phyloP scores from a whole-genome alignment of 2,888 invertebrate species.

The Rhopalosiphum nymphaeae region DNA sequence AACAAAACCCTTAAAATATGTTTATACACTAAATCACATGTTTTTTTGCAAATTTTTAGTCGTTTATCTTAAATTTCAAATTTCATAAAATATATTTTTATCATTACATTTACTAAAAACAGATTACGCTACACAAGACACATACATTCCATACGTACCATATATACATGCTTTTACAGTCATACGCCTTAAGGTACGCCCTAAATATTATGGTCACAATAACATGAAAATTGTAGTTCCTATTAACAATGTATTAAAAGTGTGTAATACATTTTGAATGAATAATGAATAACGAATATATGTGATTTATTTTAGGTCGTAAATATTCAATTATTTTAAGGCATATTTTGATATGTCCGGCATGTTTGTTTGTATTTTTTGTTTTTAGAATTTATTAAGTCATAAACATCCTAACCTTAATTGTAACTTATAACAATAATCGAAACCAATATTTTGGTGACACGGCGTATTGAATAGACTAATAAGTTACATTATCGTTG shows the following conservation, averaged over 20 bases:
- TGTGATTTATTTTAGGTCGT: background rate
- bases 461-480: background rate
- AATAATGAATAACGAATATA: background rate
- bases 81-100: no score
- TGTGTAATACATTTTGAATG: background rate
- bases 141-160: background rate
- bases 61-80: no score
- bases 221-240: background rate
- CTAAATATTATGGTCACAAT: background rate
- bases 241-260: background rate
- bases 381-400: no score
- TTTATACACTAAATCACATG: no score
- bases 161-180: background rate
- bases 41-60: no score
- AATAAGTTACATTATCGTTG: background rate
- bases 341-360: background rate
- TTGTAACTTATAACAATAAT: background rate
- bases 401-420: background rate
- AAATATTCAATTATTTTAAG: background rate
- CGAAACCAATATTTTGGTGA: background rate
- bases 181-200: rapidly evolving
- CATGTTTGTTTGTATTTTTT: background rate
- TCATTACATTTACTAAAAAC: no score
- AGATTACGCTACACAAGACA: no score
- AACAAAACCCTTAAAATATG: no score